phyloP scores from a whole-genome alignment of 2,888 invertebrate genomes.

The Anodontia alba region DNA sequence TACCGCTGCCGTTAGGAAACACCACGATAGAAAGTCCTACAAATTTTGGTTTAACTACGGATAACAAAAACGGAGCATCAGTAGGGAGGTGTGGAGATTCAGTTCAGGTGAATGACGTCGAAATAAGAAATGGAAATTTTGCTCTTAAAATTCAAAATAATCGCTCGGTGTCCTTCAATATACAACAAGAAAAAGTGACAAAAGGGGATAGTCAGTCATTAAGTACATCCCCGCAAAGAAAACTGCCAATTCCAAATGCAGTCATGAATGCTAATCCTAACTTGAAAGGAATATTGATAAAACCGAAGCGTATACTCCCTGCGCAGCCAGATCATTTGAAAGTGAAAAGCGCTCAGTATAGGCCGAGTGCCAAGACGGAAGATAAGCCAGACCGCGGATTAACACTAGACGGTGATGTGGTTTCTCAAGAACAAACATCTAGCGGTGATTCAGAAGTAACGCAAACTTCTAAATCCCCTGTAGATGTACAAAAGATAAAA shows the following conservation, averaged over 20 bases:
- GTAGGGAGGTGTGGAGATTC: neutral
- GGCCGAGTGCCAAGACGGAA: constrained; percentile 25
- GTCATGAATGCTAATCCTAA: constrained; percentile 49
- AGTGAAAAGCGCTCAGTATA: constrained; percentile 38
- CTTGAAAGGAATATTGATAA: constrained; percentile 61
- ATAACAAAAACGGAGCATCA: neutral
- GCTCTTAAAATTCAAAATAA: neutral
- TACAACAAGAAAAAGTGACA: constrained; percentile 13
- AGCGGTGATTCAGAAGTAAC: neutral
- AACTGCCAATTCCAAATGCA: constrained; percentile 49
- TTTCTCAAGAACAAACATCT: neutral
- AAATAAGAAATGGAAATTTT: neutral
- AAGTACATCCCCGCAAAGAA: constrained; percentile 40
- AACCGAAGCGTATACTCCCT: constrained; percentile 60
- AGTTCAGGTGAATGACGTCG: neutral
- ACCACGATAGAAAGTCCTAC: constrained; percentile 7
- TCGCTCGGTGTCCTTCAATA: constrained; percentile 22
- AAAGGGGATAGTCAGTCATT: constrained; percentile 34
- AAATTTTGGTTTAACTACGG: neutral
- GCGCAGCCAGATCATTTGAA: constrained; percentile 50
- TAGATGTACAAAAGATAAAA: constrained; percentile 56
- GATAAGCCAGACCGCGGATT: constrained; percentile 22
- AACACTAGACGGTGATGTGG: neutral
- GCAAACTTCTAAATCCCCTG: neutral
- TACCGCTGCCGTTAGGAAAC: constrained; percentile 3